phyloP scores from a whole-genome alignment of 2,113 vertebrate genomes.

The Mastomys coucha region DNA sequence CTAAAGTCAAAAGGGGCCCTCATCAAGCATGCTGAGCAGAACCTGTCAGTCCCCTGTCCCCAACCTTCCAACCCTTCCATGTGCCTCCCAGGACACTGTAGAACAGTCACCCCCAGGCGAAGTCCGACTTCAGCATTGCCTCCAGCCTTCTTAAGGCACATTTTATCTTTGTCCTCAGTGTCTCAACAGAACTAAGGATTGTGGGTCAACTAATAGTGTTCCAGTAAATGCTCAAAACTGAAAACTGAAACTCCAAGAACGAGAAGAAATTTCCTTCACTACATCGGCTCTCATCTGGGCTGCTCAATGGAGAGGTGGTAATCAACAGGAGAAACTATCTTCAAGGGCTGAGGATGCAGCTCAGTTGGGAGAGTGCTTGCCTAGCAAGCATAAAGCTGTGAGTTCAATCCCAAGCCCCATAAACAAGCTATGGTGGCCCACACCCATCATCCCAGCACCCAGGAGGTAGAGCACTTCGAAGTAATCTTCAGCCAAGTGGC shows the following conservation, averaged over 20 bases:
- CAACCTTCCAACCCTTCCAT: not conserved
- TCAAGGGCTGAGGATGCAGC: not conserved
- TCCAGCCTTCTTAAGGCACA: conserved; percentile 17
- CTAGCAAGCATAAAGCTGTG: not conserved
- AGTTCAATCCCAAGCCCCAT: not conserved
- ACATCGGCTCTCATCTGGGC: not conserved
- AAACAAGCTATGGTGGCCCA: not conserved
- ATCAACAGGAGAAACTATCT: not conserved
- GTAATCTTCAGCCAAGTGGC: not conserved
- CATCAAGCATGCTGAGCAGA: not conserved
- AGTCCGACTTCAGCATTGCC: not conserved
- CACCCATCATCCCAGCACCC: too few relatives aligned
- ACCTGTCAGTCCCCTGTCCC: not conserved
- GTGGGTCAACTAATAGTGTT: conserved; percentile 24
- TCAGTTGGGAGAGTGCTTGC: not conserved
- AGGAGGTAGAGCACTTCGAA: not conserved
- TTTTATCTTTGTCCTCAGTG: not conserved
- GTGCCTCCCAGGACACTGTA: not conserved
- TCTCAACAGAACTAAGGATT: conserved; percentile 43
- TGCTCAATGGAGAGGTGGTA: not conserved
- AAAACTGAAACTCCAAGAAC: conserved; percentile 14
- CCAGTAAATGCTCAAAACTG: not conserved
- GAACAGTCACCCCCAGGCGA: not conserved
- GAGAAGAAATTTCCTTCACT: not conserved
- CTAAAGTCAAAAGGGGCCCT: not conserved